These are phyloP conservation scores for Vulpes ferrilata DNA, from an alignment of 2,113 vertebrate genomes.

Conservation along the genomic window DNA sequence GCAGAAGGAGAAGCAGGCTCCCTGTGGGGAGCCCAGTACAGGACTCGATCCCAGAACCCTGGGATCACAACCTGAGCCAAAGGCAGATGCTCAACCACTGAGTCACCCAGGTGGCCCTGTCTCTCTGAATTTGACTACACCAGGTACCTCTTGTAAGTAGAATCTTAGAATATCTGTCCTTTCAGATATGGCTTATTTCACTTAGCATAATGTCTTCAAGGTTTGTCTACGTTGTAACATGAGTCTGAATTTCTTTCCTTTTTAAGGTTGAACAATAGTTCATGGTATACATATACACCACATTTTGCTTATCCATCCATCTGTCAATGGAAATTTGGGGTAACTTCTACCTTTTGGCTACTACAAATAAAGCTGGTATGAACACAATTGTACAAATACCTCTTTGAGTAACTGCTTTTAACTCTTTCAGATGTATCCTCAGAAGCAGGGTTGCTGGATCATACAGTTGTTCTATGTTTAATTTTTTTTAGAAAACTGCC, in stretches of 20 bases:
- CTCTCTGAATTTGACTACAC: not conserved
- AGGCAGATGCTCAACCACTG: no score
- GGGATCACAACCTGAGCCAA: no score
- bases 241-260: not conserved
- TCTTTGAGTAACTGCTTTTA: not conserved
- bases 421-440: not conserved
- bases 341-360: not conserved
- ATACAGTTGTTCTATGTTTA: not conserved
- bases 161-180: not conserved
- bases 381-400: not conserved
- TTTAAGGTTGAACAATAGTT: not conserved
- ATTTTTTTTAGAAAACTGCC: not conserved
- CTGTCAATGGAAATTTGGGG: not conserved
- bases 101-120: not conserved
- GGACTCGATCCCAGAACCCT: no score
- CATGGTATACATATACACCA: not conserved
- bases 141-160: not conserved
- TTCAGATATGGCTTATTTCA: not conserved
- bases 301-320: not conserved
- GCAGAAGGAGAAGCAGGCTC: no score
- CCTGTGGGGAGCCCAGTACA: no score
- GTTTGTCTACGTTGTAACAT: not conserved
- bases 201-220: not conserved
- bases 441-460: not conserved
- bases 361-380: not conserved